phyloP scores from a whole-genome alignment of 1,140 invertebrate genomes.

The Dreissena polymorpha region DNA sequence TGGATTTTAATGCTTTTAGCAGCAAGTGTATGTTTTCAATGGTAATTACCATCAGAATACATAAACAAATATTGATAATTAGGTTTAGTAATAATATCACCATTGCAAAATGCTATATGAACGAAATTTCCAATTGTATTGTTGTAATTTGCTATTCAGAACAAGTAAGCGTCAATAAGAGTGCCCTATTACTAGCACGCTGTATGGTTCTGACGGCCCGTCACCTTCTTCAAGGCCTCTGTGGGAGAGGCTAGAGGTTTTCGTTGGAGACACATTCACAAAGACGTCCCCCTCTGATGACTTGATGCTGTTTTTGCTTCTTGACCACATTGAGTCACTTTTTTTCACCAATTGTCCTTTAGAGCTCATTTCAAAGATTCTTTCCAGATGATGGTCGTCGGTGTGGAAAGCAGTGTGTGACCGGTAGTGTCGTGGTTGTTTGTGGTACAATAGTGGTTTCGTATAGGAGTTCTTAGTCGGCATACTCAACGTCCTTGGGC shows the following conservation, averaged over 20 bases:
- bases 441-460: slow-evolving; percentile 56
- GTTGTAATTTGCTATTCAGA: too few species aligned
- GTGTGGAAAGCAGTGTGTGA: slow-evolving; percentile 40
- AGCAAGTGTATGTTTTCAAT: too few species aligned
- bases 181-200: slow-evolving; percentile 91
- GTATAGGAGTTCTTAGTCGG: slow-evolving; percentile 62
- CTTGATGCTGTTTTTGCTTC: slow-evolving; percentile 84
- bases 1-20: too few species aligned
- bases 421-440: not conserved
- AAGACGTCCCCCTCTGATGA: slow-evolving; percentile 79
- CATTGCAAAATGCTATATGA: too few species aligned
- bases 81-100: too few species aligned
- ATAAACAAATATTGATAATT: too few species aligned
- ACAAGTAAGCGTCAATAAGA: slow-evolving; percentile 69
- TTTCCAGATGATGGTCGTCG: slow-evolving; percentile 89
- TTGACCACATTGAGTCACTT: slow-evolving; percentile 90
- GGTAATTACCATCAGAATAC: too few species aligned
- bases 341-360: slow-evolving; percentile 93
- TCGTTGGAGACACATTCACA: slow-evolving; percentile 3
- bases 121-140: too few species aligned
- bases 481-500: slow-evolving; percentile 69
- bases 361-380: slow-evolving; percentile 89
- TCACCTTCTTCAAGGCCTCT: slow-evolving; percentile 15
- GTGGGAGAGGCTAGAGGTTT: slow-evolving; percentile 39
- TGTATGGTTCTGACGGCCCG: slow-evolving; percentile 79